A percentile compares a stretch with the other conserved stretches of the same genome.
phyloP scores from a whole-genome alignment of 92 coral and sea anemone genomes.

The Parazoanthus atlanticus region DNA sequence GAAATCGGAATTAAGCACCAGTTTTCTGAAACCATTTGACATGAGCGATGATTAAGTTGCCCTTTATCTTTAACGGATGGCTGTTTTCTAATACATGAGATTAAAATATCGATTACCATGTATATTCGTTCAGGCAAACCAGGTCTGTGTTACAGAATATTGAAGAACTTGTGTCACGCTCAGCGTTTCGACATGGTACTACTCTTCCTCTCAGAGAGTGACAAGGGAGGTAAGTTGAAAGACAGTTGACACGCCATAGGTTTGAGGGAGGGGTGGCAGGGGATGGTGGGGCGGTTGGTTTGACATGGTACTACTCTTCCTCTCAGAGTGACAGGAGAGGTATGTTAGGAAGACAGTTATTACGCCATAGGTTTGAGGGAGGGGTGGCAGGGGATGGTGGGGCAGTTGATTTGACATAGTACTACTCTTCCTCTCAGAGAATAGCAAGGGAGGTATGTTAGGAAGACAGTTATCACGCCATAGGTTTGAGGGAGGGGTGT shows the following conservation, averaged over 20 bases:
- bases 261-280: neutral
- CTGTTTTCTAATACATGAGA: neutral
- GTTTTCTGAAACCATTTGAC: too few relatives aligned
- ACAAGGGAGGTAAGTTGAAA: conserved; percentile 19
- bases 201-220: conserved; percentile 70
- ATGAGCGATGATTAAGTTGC: too few relatives aligned
- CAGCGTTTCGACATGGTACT: conserved; percentile 89
- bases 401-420: neutral
- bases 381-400: neutral
- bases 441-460: too few relatives aligned
- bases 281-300: neutral
- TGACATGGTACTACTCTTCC: neutral
- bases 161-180: conserved; percentile 67
- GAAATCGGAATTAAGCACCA: too few relatives aligned
- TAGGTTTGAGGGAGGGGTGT: neutral
- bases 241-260: too few relatives aligned
- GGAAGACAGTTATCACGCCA: too few relatives aligned
- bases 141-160: conserved; percentile 66
- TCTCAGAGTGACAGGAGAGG: neutral
- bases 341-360: too few relatives aligned
- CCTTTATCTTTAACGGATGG: neutral
- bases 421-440: neutral
- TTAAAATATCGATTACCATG: too few relatives aligned
- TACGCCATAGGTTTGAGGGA: neutral
- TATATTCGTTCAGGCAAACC: conserved; percentile 67